Base-by-base conservation (phyloP, 2,113 vertebrate genomes). In the Riparia riparia region DNA sequence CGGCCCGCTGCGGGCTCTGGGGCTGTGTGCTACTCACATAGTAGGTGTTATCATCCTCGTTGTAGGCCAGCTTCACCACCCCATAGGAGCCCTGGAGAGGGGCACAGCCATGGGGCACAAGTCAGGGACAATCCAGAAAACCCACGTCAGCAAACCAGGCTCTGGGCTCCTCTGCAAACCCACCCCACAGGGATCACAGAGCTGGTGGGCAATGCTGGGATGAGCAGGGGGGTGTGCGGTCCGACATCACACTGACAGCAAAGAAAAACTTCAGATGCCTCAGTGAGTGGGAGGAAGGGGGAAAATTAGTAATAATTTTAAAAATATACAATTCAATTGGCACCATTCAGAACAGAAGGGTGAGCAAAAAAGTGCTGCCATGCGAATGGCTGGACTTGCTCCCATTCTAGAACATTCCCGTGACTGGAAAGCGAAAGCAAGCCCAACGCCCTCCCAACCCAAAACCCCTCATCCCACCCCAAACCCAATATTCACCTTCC, bases 21-120 rank as follows among this genome's bases (percentile, higher is more conserved):
- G 41, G 13, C 37, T 0, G 0, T 4, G 17, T 1, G 3, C 32
- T 94, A 99, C 99, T 99, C 98, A 99, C 99, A 93, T 99, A 99
- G 98, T 99, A 99, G 29, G 98, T 99, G 97, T 99, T 99, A 97
- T 99, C 99, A 1, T 99, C 98, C 96, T 99, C 99, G 1, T 99
- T 99, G 98, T 99, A 99, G 29, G 99, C 99, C 98, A 99, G 97
- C 97, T 99, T 99, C 97, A 99, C 99, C 85, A 99, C 99, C 6
- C 99, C 99, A 1, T 99, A 99, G 91, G 99, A 99, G 96, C 99
- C 99, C 99, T 99, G 81, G 17, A 96, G 13, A 92, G 71, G 84
- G 64, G 61, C 82, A 88, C 79, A 89, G 57, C 51, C 14, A 49
- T 8, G 17, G 31, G 49, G 28, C 20, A 57, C 16, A 16, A 13